phyloP scores from a whole-genome alignment of 1,140 invertebrate species.

The Hycleus phaleratus region DNA sequence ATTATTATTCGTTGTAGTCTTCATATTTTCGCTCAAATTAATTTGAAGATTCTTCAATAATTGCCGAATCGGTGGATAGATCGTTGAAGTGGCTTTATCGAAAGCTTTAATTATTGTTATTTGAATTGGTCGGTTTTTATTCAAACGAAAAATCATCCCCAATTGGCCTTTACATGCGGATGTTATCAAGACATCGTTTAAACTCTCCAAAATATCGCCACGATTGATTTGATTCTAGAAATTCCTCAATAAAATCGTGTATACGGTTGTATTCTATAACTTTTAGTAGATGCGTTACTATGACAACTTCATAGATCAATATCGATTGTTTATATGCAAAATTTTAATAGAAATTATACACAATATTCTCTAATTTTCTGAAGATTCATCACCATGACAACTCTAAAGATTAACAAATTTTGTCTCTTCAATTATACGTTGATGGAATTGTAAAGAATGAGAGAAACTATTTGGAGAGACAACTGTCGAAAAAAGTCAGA shows the following conservation, averaged over 20 bases:
- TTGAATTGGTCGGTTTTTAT: conserved; percentile 44
- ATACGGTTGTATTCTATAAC: too few species aligned
- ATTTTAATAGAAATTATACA: too few species aligned
- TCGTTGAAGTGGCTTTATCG: conserved; percentile 32
- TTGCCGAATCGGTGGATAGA: conserved; percentile 39
- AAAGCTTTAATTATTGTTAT: conserved; percentile 52
- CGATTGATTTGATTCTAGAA: conserved; percentile 47
- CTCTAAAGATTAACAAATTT: too few species aligned
- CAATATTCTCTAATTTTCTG: too few species aligned
- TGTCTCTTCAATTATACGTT: too few species aligned
- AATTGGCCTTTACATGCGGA: conserved; percentile 44
- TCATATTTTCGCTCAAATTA: conserved; percentile 17
- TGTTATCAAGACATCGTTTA: conserved; percentile 49
- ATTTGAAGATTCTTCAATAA: conserved; percentile 36
- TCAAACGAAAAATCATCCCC: conserved; percentile 45
- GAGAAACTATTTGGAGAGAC: too few species aligned
- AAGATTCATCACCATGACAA: too few species aligned
- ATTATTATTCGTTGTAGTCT: neutral
- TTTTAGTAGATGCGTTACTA: too few species aligned
- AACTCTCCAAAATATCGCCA: conserved; percentile 57
- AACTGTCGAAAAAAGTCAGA: too few species aligned
- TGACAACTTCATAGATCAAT: too few species aligned
- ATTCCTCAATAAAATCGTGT: conserved; percentile 16
- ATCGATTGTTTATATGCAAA: too few species aligned
- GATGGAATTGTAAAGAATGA: too few species aligned